phyloP scores from a whole-genome alignment of 2,113 vertebrate species.

The Chlorodrepanis virens region DNA sequence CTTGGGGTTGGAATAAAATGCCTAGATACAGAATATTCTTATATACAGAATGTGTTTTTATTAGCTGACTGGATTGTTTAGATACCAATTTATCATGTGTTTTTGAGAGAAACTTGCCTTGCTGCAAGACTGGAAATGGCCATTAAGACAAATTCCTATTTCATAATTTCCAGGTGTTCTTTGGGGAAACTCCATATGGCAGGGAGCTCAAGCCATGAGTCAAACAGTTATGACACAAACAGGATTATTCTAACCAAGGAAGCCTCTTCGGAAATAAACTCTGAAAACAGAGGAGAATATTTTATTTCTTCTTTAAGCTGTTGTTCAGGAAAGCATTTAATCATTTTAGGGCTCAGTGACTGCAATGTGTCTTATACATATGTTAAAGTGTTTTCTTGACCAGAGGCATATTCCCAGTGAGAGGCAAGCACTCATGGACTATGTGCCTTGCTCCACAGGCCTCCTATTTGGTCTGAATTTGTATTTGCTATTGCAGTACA shows the following conservation, averaged over 20 bases:
- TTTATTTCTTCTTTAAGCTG: constrained; percentile 9
- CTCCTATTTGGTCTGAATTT: background rate
- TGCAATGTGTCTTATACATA: background rate
- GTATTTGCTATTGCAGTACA: background rate
- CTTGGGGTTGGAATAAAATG: background rate
- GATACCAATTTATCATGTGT: background rate
- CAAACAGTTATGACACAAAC: background rate
- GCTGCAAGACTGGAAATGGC: background rate
- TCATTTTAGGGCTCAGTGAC: background rate
- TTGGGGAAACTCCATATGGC: background rate
- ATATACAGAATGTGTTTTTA: background rate
- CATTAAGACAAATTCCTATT: background rate
- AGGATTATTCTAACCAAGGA: background rate
- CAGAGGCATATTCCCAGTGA: background rate
- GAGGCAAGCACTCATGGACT: background rate
- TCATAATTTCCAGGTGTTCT: background rate
- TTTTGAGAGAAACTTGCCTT: background rate
- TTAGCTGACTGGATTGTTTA: background rate
- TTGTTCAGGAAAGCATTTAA: constrained; percentile 3
- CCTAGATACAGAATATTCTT: background rate
- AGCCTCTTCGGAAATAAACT: background rate
- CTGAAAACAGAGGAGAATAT: background rate
- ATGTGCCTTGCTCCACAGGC: background rate
- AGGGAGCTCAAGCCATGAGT: background rate
- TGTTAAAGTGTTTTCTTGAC: background rate